Percentiles rank a stretch among this genome's conserved stretches.
Evolutionary conservation across 2,113 vertebrate species (phyloP).

Genomic region (Myiagra hebetior): DNA sequence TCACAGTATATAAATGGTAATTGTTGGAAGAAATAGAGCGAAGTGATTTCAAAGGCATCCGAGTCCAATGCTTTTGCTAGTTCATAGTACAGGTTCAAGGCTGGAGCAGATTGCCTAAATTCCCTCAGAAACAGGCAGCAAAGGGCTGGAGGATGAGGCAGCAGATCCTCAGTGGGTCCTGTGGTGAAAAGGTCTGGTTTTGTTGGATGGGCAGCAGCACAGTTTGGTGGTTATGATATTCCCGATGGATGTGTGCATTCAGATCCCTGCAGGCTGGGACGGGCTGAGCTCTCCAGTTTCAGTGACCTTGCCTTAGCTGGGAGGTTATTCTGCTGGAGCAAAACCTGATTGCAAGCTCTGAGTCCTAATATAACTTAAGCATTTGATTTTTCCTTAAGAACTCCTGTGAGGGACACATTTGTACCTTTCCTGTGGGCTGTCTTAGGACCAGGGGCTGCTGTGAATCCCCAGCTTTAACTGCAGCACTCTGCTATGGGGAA

Average conservation of each 20-base stretch:
- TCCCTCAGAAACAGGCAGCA: background rate
- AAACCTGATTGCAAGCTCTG: background rate
- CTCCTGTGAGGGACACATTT: background rate
- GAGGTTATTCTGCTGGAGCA: background rate
- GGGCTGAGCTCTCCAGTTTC: accelerated
- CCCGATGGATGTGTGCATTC: background rate
- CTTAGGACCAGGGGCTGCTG: background rate
- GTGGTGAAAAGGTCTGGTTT: background rate
- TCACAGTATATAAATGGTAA: slow-evolving; percentile 35
- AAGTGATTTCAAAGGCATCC: slow-evolving; percentile 19
- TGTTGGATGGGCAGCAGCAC: accelerated
- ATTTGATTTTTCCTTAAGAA: background rate
- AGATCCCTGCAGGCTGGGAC: background rate
- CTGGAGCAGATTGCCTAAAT: background rate
- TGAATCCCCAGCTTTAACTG: background rate
- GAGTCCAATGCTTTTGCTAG: background rate
- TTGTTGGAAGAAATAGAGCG: slow-evolving; percentile 22
- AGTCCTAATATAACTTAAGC: background rate
- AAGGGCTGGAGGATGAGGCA: background rate
- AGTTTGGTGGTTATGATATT: background rate
- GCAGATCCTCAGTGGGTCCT: background rate
- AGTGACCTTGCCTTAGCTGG: background rate
- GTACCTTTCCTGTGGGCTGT: background rate
- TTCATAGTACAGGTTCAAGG: background rate
- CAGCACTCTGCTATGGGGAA: background rate